Evolutionary conservation across 1,140 invertebrate genomes (phyloP).

Genomic region (Melitaea cinxia): DNA sequence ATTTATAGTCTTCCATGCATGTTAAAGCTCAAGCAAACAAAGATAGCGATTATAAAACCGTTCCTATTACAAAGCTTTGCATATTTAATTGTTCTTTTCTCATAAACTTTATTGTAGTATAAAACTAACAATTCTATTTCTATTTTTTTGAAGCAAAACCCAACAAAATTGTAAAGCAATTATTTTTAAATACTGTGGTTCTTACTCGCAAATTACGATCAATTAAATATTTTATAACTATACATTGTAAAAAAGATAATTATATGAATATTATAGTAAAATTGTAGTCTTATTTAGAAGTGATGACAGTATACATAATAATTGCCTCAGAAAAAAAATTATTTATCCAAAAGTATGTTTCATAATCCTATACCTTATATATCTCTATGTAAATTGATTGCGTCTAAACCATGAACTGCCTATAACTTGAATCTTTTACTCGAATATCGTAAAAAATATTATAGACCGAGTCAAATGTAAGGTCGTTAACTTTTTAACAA

Average conservation of each 20-base stretch:
- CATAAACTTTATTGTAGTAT: neutral
- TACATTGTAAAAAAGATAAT: too few relatives aligned
- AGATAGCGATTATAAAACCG: conserved; percentile 1
- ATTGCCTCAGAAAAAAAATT: too few relatives aligned
- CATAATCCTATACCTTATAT: neutral
- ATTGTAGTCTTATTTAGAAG: too few relatives aligned
- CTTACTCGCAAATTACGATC: too few relatives aligned
- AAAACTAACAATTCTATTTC: neutral
- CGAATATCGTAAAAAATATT: conserved; percentile 49
- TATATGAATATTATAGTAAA: too few relatives aligned
- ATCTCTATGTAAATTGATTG: conserved; percentile 1
- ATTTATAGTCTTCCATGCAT: conserved; percentile 27
- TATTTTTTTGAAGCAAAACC: too few relatives aligned
- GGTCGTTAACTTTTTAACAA: conserved; percentile 46
- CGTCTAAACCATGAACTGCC: conserved; percentile 22
- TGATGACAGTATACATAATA: too few relatives aligned
- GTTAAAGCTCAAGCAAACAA: conserved; percentile 26
- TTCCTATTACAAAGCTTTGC: conserved; percentile 11
- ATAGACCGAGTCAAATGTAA: conserved; percentile 38
- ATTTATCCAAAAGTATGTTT: neutral
- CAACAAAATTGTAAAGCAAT: too few relatives aligned
- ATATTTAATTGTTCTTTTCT: conserved; percentile 11
- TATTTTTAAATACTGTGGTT: too few relatives aligned
- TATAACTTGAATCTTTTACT: conserved; percentile 41
- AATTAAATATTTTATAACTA: too few relatives aligned